Conservation (phyloP, 2,797 vertebrate species). For the Mormyrops boulengeri region DNA sequence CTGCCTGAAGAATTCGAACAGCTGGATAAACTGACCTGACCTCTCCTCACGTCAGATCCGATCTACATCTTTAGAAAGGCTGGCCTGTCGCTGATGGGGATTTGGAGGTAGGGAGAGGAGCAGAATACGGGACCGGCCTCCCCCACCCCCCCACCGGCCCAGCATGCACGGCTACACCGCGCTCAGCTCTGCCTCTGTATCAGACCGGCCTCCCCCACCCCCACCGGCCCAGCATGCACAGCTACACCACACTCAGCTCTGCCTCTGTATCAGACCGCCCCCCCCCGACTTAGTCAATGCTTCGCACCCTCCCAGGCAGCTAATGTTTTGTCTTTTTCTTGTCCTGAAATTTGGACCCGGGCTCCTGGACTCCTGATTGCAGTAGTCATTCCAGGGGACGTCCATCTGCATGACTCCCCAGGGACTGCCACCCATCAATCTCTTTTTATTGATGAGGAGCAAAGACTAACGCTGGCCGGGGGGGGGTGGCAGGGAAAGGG, state of each 20-base stretch:
- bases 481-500: background rate
- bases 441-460: background rate
- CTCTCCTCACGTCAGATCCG: constrained; percentile 31
- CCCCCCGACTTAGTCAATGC: background rate
- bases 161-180: background rate
- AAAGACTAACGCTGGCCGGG: background rate
- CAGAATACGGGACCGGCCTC: constrained; percentile 2
- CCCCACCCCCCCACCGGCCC: background rate
- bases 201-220: background rate
- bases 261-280: background rate
- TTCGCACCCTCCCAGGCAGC: background rate
- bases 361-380: background rate
- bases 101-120: constrained; percentile 30
- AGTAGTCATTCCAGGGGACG: background rate
- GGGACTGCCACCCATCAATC: background rate
- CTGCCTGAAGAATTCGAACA: background rate
- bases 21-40: background rate
- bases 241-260: background rate
- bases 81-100: constrained; percentile 37
- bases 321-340: background rate
- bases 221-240: background rate
- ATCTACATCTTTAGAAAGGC: constrained; percentile 42
- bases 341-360: background rate
- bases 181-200: background rate
- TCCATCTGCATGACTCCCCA: background rate